Evolutionary conservation across 2,797 vertebrate genomes (phyloP).

Genomic region (Acipenser oxyrinchus): DNA sequence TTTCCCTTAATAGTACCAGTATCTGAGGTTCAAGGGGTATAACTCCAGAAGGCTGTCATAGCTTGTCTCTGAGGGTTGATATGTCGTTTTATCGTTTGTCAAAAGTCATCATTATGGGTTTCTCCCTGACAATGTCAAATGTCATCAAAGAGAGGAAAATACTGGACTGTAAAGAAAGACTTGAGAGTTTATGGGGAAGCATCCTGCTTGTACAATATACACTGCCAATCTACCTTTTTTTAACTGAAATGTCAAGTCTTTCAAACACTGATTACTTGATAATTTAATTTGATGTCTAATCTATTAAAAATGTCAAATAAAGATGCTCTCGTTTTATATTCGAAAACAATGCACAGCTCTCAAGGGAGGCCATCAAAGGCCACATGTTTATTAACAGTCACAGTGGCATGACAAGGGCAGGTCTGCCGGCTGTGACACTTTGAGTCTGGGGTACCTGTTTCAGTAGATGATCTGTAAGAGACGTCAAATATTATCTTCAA

Average conservation of each 20-base stretch:
- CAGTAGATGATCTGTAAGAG: too few species aligned
- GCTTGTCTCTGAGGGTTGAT: too few species aligned
- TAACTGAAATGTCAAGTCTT: slow-evolving; percentile 2
- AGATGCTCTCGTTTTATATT: slow-evolving; percentile 59
- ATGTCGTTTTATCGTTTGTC: too few species aligned
- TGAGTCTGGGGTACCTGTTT: slow-evolving; percentile 12
- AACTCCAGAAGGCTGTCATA: too few species aligned
- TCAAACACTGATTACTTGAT: slow-evolving; percentile 52
- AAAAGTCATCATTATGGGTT: too few species aligned
- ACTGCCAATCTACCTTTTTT: too few species aligned
- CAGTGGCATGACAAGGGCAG: slow-evolving; percentile 61
- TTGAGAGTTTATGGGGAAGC: too few species aligned
- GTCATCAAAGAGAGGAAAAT: not conserved
- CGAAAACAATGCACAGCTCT: slow-evolving; percentile 53
- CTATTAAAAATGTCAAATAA: slow-evolving; percentile 34
- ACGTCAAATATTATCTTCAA: too few species aligned
- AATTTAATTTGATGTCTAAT: slow-evolving; percentile 59
- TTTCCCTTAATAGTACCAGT: too few species aligned
- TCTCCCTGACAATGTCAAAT: not conserved
- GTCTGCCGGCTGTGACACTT: slow-evolving; percentile 51
- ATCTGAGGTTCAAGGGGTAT: too few species aligned
- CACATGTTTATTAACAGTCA: slow-evolving; percentile 61
- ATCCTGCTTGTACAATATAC: too few species aligned
- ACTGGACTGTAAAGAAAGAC: too few species aligned
- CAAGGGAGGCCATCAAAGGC: slow-evolving; percentile 57